Evolutionary conservation across 2,888 invertebrate genomes (phyloP).

Genomic region (Habrosyne pyritoides): DNA sequence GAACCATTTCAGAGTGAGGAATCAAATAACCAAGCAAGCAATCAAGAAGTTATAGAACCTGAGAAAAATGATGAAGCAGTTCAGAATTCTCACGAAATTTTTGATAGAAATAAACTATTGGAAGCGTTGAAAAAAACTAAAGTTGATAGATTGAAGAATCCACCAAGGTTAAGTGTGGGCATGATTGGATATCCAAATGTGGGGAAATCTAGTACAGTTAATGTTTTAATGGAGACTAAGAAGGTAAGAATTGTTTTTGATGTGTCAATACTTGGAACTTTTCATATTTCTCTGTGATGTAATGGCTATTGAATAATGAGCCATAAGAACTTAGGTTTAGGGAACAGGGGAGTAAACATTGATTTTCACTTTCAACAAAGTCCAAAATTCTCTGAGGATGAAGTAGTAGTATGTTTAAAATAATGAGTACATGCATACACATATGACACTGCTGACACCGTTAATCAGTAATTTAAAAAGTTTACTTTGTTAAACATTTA

Average conservation of each 20-base stretch:
- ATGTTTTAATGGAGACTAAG: slow-evolving; percentile 93
- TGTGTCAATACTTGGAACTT: no score
- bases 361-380: no score
- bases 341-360: no score
- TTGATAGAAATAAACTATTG: slow-evolving; percentile 88
- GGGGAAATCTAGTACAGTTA: slow-evolving; percentile 99
- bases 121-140: slow-evolving; percentile 85
- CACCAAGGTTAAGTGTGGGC: slow-evolving; percentile 90
- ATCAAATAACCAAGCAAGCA: slow-evolving; percentile 14
- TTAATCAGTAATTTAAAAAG: no score
- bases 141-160: slow-evolving; percentile 70
- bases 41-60: slow-evolving; percentile 16
- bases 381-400: no score
- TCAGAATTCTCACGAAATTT: slow-evolving; percentile 83
- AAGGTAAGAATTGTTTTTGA: slow-evolving; percentile 81
- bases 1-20: slow-evolving; percentile 43
- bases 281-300: no score
- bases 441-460: no score
- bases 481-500: no score
- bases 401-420: no score
- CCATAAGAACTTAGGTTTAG: no score
- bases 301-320: no score
- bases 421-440: no score
- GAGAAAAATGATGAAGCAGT: slow-evolving; percentile 32
- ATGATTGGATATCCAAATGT: slow-evolving; percentile 99